These are phyloP conservation scores for Microcebus tavaratra DNA, from an alignment of 2,113 vertebrate genomes.

Conservation along the genomic window DNA sequence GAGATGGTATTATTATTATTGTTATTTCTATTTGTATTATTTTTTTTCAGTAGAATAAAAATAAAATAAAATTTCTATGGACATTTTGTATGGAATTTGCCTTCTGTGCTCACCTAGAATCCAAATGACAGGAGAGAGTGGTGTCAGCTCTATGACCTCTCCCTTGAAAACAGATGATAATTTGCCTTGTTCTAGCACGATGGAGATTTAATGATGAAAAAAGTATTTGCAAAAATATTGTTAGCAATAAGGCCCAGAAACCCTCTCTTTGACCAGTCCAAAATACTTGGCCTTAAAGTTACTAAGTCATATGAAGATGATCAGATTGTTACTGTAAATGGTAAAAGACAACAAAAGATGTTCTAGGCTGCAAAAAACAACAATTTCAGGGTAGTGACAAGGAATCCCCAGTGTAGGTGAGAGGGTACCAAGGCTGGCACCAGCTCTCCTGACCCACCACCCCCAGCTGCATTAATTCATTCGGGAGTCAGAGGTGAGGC, in stretches of 20 bases:
- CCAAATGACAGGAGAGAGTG: background rate
- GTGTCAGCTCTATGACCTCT: background rate
- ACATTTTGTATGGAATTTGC: background rate
- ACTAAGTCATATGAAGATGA: background rate
- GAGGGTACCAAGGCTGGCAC: background rate
- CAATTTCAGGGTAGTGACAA: background rate
- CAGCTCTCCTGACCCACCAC: background rate
- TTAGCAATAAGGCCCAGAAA: background rate
- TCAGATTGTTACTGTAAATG: background rate
- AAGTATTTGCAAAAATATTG: background rate
- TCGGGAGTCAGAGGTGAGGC: background rate
- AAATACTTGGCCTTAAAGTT: constrained; percentile 3
- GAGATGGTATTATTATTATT: background rate
- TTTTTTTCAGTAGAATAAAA: background rate
- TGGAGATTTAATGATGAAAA: background rate
- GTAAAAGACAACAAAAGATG: background rate
- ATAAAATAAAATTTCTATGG: background rate
- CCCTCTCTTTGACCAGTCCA: background rate
- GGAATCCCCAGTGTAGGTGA: background rate
- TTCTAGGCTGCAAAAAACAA: background rate
- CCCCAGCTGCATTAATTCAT: background rate
- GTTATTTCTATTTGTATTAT: background rate
- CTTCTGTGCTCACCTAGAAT: background rate
- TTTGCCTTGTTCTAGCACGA: background rate
- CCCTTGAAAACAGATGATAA: background rate